Conservation (phyloP, 2,888 invertebrate genomes). For the Gymnosoma rotundatum region DNA sequence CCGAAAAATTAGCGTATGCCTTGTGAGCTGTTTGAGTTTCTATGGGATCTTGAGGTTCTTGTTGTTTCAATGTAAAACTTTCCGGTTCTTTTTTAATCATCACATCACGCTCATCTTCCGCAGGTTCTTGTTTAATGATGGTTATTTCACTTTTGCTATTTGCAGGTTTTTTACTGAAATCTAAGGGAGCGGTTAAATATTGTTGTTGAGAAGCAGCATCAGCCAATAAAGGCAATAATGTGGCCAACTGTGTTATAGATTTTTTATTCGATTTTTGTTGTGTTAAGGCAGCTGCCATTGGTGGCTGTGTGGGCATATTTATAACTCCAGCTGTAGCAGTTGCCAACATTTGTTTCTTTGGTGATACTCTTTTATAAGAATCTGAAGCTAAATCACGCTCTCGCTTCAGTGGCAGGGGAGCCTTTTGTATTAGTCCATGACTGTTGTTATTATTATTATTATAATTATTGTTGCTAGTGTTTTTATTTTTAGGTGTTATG, state of each 20-base stretch:
- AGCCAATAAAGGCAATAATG: slow-evolving; percentile 77
- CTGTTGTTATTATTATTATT: neutral
- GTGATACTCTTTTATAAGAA: slow-evolving; percentile 69
- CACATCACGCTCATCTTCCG: neutral
- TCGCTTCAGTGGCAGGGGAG: slow-evolving; percentile 75
- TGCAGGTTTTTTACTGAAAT: slow-evolving; percentile 77
- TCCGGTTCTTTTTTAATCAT: slow-evolving; percentile 26
- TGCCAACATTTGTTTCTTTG: slow-evolving; percentile 73
- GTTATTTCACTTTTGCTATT: neutral
- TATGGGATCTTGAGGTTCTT: slow-evolving; percentile 53
- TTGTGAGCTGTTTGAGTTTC: slow-evolving; percentile 49
- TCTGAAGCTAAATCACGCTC: slow-evolving; percentile 75
- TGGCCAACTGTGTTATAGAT: slow-evolving; percentile 77
- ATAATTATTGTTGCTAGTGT: slow-evolving; percentile 25
- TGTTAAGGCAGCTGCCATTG: slow-evolving; percentile 24
- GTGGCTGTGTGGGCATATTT: slow-evolving; percentile 20
- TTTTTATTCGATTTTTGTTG: slow-evolving; percentile 69
- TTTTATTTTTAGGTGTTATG: slow-evolving; percentile 77
- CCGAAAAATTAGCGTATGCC: slow-evolving; percentile 49
- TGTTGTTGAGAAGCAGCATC: slow-evolving; percentile 79
- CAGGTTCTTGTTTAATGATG: slow-evolving; percentile 9
- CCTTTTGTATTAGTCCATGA: slow-evolving; percentile 45
- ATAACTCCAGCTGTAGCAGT: slow-evolving; percentile 49
- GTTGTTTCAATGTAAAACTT: slow-evolving; percentile 9
- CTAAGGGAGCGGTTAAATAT: slow-evolving; percentile 77